Base-by-base conservation (phyloP, 2,113 vertebrate species). In the Bombycilla garrulus region DNA sequence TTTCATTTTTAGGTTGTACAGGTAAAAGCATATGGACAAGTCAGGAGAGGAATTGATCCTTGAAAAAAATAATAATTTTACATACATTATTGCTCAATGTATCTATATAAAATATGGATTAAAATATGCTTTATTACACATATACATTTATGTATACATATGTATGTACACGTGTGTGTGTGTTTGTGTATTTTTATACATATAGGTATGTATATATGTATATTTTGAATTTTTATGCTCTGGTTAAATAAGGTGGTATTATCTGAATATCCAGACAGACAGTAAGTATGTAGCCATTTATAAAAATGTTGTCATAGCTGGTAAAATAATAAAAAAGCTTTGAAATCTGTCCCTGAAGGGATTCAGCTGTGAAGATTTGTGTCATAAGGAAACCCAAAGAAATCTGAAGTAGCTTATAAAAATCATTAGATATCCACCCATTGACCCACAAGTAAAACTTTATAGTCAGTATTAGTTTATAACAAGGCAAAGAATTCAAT, bases 111-210 rank as follows among this genome's bases (percentile, higher is more conserved):
- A 42, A 50, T 44, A 23, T 11, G 21, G 6, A 33, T 83, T 38
- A 1, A 26, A 38, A 53, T 38, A 36, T 25, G 3, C 29, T 53
- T 67, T 53, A 19, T 67, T 29, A 18, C 11, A 66, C 21, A 44
- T 3, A 47, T 6, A 33, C 3, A 38, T 6, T 28, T 4, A 76
- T 26, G 12, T 31, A 5, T 0, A 31, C 44, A 12, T 8, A 24
- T 54, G 7, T n/a, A 13, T 50, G 28, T 16, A 21, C 9, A 9
- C 1, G 6, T 31, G 10, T 66, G 15, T 25, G 12, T 4, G 4
- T 48, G 4, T 21, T 9, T 4, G 4, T 58, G 5, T 11, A 23
- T 18, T 11, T 38, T 19, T 0, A 17, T 47, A 5, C 15, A 20
- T 56, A 10, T 9, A 20, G 28, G 16, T 17, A 20, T 33, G 6